These are phyloP conservation scores for Trisateles emortualis DNA, from an alignment of 2,888 invertebrate species.

Conservation along the genomic window DNA sequence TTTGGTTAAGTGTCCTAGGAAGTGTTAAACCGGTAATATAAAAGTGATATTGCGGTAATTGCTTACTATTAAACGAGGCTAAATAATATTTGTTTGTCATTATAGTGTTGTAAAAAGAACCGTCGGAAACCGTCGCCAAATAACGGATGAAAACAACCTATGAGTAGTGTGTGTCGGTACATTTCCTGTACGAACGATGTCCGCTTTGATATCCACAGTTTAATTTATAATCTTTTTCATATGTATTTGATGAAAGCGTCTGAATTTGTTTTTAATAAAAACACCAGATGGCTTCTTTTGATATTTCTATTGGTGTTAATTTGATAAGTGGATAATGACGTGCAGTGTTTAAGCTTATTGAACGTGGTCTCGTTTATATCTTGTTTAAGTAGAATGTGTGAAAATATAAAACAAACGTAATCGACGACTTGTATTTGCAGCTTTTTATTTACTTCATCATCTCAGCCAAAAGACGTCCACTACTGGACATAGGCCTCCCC, in stretches of 20 bases:
- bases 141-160: neutral
- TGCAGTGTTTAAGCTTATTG: constrained; percentile 13
- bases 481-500: too few relatives aligned
- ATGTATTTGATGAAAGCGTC: constrained; percentile 48
- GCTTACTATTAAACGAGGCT: too few relatives aligned
- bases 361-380: constrained; percentile 7
- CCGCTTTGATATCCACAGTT: constrained; percentile 55
- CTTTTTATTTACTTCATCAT: too few relatives aligned
- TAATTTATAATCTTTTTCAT: constrained; percentile 54
- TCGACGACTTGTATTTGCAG: too few relatives aligned
- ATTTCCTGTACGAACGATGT: constrained; percentile 14
- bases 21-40: too few relatives aligned
- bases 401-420: neutral
- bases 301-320: constrained; percentile 37
- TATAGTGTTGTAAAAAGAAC: neutral
- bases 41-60: too few relatives aligned
- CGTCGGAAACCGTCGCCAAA: constrained; percentile 10
- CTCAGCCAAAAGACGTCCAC: too few relatives aligned
- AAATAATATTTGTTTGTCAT: too few relatives aligned
- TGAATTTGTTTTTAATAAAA: constrained; percentile 45
- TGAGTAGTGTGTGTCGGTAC: neutral
- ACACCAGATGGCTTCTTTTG: constrained; percentile 45
- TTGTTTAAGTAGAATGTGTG: neutral
- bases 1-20: too few relatives aligned
- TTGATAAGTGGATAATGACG: constrained; percentile 26